These are phyloP conservation scores for Saxidomus purpurata DNA, from an alignment of 1,140 invertebrate genomes.

Conservation along the genomic window DNA sequence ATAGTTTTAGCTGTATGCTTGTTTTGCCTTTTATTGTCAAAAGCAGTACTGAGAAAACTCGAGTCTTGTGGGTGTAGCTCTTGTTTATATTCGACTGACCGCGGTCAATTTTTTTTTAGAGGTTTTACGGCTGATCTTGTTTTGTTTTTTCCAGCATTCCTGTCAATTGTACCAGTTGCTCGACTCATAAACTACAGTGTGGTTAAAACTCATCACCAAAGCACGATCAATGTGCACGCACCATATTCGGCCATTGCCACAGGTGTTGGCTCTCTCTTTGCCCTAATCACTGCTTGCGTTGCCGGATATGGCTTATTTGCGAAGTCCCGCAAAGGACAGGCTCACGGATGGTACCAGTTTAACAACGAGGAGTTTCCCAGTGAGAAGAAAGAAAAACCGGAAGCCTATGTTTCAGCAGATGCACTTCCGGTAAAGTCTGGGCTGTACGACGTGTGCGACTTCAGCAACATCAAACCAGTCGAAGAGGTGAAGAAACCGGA, in stretches of 20 bases:
- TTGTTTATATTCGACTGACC: too few relatives aligned
- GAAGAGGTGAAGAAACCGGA: conserved; percentile 23
- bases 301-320: not conserved
- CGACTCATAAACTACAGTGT: conserved; percentile 44
- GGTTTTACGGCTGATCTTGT: too few relatives aligned
- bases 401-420: not conserved
- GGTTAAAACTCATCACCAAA: not conserved
- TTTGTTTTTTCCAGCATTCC: conserved; percentile 27
- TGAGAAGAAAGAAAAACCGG: conserved; percentile 14
- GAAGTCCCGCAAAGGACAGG: not conserved
- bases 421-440: conserved; percentile 42
- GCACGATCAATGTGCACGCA: not conserved
- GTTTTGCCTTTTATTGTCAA: too few relatives aligned
- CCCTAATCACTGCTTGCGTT: not conserved
- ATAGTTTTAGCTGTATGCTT: too few relatives aligned
- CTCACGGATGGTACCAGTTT: conserved; percentile 27
- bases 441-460: conserved; percentile 42
- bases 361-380: conserved; percentile 22
- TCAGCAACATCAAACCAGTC: conserved; percentile 15
- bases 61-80: too few relatives aligned
- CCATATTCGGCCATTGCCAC: conserved; percentile 36
- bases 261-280: not conserved
- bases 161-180: conserved; percentile 14
- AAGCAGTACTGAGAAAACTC: too few relatives aligned
- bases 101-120: too few relatives aligned